Conservation (phyloP, 2,113 vertebrate genomes). For the Petromus typicus region DNA sequence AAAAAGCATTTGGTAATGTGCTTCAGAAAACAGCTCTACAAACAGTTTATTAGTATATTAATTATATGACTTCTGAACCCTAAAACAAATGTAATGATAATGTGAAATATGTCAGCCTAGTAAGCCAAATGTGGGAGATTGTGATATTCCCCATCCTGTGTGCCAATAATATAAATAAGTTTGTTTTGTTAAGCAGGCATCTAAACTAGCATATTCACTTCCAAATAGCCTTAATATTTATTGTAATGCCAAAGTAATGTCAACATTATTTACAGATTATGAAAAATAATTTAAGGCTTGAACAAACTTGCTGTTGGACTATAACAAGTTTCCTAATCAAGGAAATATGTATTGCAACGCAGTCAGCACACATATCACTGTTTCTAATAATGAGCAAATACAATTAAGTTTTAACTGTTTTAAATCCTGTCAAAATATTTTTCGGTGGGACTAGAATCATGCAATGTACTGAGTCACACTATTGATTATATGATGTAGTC, state of each 20-base stretch:
- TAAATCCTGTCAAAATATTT: constrained; percentile 90
- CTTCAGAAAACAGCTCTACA: constrained; percentile 67
- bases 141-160: constrained; percentile 41
- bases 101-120: constrained; percentile 55
- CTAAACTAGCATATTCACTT: constrained; percentile 81
- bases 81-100: constrained; percentile 65
- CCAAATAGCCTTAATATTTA: constrained; percentile 86
- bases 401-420: constrained; percentile 86
- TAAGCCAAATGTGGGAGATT: constrained; percentile 72
- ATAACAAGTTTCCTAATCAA: constrained; percentile 86
- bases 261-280: constrained; percentile 87
- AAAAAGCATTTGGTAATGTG: constrained; percentile 76
- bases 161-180: constrained; percentile 81
- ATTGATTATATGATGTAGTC: constrained; percentile 84
- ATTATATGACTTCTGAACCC: constrained; percentile 78
- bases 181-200: constrained; percentile 75
- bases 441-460: constrained; percentile 83
- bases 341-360: constrained; percentile 87
- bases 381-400: constrained; percentile 87
- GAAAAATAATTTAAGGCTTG: constrained; percentile 82
- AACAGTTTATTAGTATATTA: constrained; percentile 78
- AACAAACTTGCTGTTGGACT: constrained; percentile 83
- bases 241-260: constrained; percentile 86
- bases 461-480: constrained; percentile 84
- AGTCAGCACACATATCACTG: constrained; percentile 75